Evolutionary conservation across 2,888 invertebrate genomes (phyloP).

Genomic region (Cantharis flavilabris): DNA sequence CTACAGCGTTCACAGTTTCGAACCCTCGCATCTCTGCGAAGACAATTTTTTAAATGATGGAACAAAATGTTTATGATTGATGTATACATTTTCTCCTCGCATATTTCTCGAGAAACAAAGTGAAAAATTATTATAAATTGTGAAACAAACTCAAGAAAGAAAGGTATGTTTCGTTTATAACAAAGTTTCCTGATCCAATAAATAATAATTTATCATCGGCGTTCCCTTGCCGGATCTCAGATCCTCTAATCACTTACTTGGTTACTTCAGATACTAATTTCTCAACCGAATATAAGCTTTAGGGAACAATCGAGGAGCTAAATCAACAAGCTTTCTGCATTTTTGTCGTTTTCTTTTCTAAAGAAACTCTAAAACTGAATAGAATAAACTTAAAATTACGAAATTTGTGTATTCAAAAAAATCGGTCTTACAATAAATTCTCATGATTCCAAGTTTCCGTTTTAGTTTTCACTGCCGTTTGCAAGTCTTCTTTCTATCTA

Average conservation of each 20-base stretch:
- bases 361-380: neutral
- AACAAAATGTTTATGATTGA: too few species aligned
- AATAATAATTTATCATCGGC: neutral
- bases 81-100: neutral
- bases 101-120: neutral
- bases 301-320: neutral
- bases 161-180: neutral
- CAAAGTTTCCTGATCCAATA: neutral
- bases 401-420: neutral
- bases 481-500: conserved; percentile 13
- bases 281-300: neutral
- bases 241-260: neutral
- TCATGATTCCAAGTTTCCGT: neutral
- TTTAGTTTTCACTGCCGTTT: neutral
- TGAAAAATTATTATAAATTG: neutral
- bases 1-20: too few species aligned
- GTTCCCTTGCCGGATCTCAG: neutral
- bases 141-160: neutral
- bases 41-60: too few species aligned
- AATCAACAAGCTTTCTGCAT: neutral
- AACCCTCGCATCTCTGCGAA: neutral
- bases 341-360: neutral
- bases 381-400: neutral
- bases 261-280: neutral
- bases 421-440: neutral